Percentiles rank a stretch among this genome's conserved stretches.
Conservation (phyloP, 2,797 vertebrate genomes). For the Galaxias olidus region DNA sequence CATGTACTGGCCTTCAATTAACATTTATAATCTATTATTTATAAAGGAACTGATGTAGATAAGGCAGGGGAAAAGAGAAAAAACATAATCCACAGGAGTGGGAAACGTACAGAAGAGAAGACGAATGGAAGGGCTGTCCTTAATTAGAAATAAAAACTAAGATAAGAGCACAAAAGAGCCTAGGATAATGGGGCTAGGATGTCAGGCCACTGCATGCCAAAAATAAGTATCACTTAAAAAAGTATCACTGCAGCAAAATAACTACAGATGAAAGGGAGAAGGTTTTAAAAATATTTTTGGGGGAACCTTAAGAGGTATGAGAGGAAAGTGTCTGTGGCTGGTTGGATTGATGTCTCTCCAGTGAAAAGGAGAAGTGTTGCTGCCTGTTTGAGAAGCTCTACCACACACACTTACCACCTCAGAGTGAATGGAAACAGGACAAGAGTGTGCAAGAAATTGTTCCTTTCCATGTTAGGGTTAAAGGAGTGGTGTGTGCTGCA, state of each 20-base stretch:
- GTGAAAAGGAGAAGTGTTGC: conserved; percentile 22
- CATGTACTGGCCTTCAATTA: too few relatives aligned
- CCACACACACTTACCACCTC: conserved; percentile 1
- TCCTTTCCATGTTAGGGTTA: conserved; percentile 24
- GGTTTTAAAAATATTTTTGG: conserved; percentile 27
- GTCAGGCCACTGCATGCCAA: too few relatives aligned
- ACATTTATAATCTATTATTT: too few relatives aligned
- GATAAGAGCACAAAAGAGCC: too few relatives aligned
- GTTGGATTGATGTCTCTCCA: conserved; percentile 13
- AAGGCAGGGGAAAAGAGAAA: too few relatives aligned
- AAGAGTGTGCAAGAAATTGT: conserved; percentile 18
- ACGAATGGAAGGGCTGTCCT: too few relatives aligned
- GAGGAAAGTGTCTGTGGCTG: conserved; percentile 13
- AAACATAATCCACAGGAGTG: too few relatives aligned
- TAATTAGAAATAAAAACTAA: too few relatives aligned
- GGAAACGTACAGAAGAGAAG: too few relatives aligned
- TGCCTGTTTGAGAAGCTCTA: conserved; percentile 19
- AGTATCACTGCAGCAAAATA: conserved; percentile 19
- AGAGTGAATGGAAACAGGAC: conserved; percentile 15
- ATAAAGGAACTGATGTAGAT: too few relatives aligned
- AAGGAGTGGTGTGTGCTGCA: conserved; percentile 18
- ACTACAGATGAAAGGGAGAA: conserved; percentile 19
- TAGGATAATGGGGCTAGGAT: too few relatives aligned
- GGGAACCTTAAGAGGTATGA: conserved; percentile 21
- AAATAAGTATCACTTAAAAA: too few relatives aligned